Evolutionary conservation across 2,113 vertebrate genomes (phyloP).

Genomic region (Coturnix japonica): DNA sequence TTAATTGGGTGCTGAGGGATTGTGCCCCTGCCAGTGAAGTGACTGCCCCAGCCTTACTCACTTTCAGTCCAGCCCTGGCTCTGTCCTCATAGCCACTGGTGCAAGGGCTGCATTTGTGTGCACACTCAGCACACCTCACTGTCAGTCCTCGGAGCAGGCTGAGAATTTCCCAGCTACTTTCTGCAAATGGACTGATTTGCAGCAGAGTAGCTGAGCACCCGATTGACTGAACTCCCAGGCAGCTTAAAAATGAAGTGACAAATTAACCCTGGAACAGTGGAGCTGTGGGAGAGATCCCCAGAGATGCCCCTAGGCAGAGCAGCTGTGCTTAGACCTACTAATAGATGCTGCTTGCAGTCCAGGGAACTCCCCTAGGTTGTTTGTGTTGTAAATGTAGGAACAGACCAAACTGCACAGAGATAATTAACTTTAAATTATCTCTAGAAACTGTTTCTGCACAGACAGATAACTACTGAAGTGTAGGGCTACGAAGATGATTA

Average conservation of each 20-base stretch:
- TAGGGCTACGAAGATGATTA: neutral
- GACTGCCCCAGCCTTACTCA: neutral
- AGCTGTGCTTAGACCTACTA: neutral
- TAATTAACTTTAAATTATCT: neutral
- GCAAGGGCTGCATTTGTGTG: neutral
- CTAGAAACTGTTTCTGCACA: neutral
- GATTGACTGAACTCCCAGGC: neutral
- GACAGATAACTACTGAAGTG: neutral
- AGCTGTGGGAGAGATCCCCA: neutral
- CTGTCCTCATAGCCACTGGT: neutral
- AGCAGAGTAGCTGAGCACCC: neutral
- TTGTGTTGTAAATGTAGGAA: neutral
- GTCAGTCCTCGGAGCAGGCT: neutral
- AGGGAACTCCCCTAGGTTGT: neutral
- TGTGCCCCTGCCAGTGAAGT: accelerated
- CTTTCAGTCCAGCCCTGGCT: neutral
- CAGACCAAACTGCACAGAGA: neutral
- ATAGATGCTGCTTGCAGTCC: neutral
- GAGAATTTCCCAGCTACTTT: neutral
- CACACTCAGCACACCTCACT: accelerated
- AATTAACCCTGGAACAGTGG: neutral
- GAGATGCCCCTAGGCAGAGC: neutral
- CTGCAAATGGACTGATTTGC: neutral
- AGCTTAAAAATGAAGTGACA: neutral
- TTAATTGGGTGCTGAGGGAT: accelerated